These are phyloP conservation scores for Diorhabda sublineata DNA, from an alignment of 1,140 invertebrate species.

Conservation along the genomic window DNA sequence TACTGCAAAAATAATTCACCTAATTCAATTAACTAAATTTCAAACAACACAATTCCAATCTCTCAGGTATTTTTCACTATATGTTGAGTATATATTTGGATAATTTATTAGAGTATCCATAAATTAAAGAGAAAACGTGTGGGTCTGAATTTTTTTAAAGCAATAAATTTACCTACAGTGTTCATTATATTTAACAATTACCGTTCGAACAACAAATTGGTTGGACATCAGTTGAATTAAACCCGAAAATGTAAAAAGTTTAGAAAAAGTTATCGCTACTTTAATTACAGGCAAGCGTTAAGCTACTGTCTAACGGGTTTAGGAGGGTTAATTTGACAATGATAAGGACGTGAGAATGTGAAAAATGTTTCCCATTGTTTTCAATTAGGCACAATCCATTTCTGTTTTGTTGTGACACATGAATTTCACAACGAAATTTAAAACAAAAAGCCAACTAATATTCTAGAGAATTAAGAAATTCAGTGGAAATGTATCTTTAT, in stretches of 20 bases:
- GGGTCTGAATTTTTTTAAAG: neutral
- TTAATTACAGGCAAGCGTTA: neutral
- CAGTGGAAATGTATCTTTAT: too few relatives aligned
- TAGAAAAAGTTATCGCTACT: neutral
- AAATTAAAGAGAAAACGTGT: too few relatives aligned
- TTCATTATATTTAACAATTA: slow-evolving; percentile 3
- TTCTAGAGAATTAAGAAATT: too few relatives aligned
- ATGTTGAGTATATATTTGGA: too few relatives aligned
- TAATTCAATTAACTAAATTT: slow-evolving; percentile 1
- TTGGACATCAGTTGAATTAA: neutral
- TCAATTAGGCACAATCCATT: neutral
- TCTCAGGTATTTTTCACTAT: too few relatives aligned
- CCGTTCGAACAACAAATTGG: neutral
- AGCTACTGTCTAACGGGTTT: neutral
- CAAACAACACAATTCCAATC: neutral
- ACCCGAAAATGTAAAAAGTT: neutral
- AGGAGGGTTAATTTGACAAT: neutral
- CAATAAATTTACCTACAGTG: neutral
- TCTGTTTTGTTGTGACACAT: too few relatives aligned
- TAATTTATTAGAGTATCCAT: too few relatives aligned
- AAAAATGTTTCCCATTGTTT: neutral
- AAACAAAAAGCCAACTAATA: too few relatives aligned
- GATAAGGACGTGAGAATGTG: neutral
- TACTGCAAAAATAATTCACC: neutral
- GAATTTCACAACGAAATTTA: too few relatives aligned